Base-by-base conservation (phyloP, 2,113 vertebrate species). In the Zosterops lateralis region DNA sequence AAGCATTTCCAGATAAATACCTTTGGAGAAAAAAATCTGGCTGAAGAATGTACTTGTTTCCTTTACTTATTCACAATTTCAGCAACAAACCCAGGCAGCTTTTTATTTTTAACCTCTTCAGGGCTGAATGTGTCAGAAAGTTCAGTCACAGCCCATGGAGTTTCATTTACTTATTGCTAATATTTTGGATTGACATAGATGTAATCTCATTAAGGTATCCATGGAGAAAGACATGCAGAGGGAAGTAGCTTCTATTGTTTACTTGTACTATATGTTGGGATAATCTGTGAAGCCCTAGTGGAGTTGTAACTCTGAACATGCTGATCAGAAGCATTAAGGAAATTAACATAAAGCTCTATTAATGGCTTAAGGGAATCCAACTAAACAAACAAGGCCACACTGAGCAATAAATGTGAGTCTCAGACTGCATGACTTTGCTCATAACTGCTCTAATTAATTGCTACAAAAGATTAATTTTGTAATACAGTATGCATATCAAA, bases 401-500 rank as follows among this genome's bases (percentile, higher is more conserved):
- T 96, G 93, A 97, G 94, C 96, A 96, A 97, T 96, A 93, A 97
- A 95, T 82, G 79, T 61, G 62, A 89, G 82, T 84, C 92, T 96
- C 96, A 85, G 94, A 86, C 95, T 93, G 80, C 87, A 91, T 93
- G 90, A 57, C 71, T 94, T 97, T 96, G 92, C 92, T 96, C 80
- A 68, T 97, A 97, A 97, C 88, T 94, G 96, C 82, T 93, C 87
- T 97, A 97, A 97, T 98, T 98, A 97, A 97, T 97, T 97, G 94
- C 73, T 95, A 85, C 85, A 77, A 93, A 92, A 95, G 94, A 97
- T 97, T 95, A 93, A 95, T 96, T 95, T 95, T 94, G 91, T 95
- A 87, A 95, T 92, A 92, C 40, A 88, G 61, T 65, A 68, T 78
- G 82, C 60, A 79, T 92, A 97, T 94, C 94, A 95, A 95, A 95